Evolutionary conservation across 1,140 invertebrate genomes (phyloP).

Genomic region (Aphaenogaster ashmeadi): DNA sequence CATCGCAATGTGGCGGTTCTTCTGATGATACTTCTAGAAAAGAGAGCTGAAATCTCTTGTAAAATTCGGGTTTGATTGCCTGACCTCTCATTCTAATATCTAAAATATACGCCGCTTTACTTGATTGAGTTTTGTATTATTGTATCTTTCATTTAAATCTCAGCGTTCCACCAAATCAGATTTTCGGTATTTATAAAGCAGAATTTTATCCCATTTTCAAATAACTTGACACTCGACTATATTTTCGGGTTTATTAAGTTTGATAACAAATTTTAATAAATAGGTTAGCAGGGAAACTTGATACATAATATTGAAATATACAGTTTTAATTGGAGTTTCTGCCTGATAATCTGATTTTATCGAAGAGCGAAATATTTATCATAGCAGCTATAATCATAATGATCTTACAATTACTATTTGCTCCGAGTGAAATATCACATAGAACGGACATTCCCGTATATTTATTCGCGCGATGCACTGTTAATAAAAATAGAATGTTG

Average conservation of each 20-base stretch:
- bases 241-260: not conserved
- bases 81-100: not conserved
- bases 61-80: constrained; percentile 3
- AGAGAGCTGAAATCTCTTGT: not conserved
- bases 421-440: not conserved
- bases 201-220: not conserved
- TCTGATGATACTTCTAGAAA: not conserved
- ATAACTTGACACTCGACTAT: not conserved
- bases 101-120: not conserved
- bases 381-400: not conserved
- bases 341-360: constrained; percentile 4
- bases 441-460: not conserved
- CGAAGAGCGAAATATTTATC: not conserved
- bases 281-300: not conserved
- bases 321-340: constrained; percentile 29
- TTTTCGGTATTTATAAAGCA: not conserved
- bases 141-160: not conserved
- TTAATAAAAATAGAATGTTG: constrained; percentile 28
- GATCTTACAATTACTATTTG: not conserved
- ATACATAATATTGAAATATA: constrained; percentile 7
- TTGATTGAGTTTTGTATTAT: not conserved
- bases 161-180: not conserved
- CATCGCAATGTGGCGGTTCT: constrained; percentile 72
- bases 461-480: constrained; percentile 12
- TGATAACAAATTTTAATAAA: not conserved